Base-by-base conservation (phyloP, 1,140 invertebrate species). In the Mercenaria mercenaria region DNA sequence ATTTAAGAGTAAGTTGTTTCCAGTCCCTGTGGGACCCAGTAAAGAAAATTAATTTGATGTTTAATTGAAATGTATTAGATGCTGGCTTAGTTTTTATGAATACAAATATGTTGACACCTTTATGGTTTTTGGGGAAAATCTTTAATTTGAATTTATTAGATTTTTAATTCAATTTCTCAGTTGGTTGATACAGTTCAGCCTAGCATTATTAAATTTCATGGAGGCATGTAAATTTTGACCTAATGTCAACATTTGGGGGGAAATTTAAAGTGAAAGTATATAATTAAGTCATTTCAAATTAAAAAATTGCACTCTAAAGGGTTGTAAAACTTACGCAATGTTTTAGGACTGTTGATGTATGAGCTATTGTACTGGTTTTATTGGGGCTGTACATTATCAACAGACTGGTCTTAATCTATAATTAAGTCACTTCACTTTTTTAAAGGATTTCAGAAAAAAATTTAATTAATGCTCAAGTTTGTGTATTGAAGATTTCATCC, bases 61-160 rank as follows among this genome's bases (percentile, higher is more conserved):
- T 52, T 50, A 32, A 50, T 77, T 47, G 26, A 50, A 77, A 50
- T 77, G 74, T 18, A 37, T 29, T 29, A 77, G 74, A 50, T 77
- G n/a, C 47, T 77, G 74, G n/a, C 20, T 29, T 52, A 77, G n/a
- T 77, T 77, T 77, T 77, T 52, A 47, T 50, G n/a, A 77, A 50
- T 77, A 52, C 74, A 77, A 47, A 77, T 29, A 41, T 77, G 34
- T 77, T 77, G 74, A 77, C 74, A 77, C 74, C 47, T 77, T 77
- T 52, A 47, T 50, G 74, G 67, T 72, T 39, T 41, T 10, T 29
- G 67, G 67, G 67, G 29, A 41, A 72, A 39, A 0, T 39, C 67
- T 72, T 13, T 72, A 72, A 72, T 72, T 72, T 72, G 34, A 72
- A 72, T 72, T 39, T 39, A 72, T 72, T 8, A 20, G 34, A 8